Base-by-base conservation (phyloP, 2,113 vertebrate genomes). In the Rutilus rutilus region DNA sequence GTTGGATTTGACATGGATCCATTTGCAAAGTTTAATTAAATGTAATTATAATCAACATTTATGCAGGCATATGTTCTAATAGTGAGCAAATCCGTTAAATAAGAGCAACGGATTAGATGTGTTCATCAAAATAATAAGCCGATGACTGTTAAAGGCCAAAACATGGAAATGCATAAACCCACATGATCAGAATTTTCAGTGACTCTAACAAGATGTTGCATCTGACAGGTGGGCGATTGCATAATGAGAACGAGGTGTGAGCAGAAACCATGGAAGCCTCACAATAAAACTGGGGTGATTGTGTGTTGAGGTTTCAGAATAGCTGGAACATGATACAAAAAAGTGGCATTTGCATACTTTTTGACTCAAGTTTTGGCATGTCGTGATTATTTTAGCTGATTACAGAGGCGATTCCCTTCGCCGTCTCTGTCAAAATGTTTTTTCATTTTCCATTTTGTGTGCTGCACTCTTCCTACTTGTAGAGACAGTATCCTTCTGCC, bases 391-490 rank as follows among this genome's bases (percentile, higher is more conserved):
- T 73, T 73, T 6, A n/a, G 36, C 21, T 21, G 36, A 42, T 73
- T 73, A 71, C 33, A 39, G 33, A n/a, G n/a, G n/a, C n/a, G n/a
- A 71, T 71, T 39, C 33, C 12, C 33, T 15, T 76, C 47, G 73
- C 9, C 80, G 74, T 83, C 71, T 87, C 14, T 88, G 23, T 45
- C 33, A 6, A 33, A 86, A 6, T 71, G 52, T n/a, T 71, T 85
- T 78, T 57, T 78, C 36, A 12, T 19, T 65, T 64, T 65, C 17
- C 15, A 64, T 81, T 85, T 84, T 78, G 59, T 88, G 76, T 81
- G 36, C 30, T 74, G n/a, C 78, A 39, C 87, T 87, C 80, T 78
- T 82, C 23, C n/a, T 81, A 39, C 36, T 65, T 27, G n/a, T 12
- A 59, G 30, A 39, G 77, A 78, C 7, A 4, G 25, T 60, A 39